Evolutionary conservation across 1,140 invertebrate genomes (phyloP), one percentile per base, ranked within the genome.

Genomic region (Drosophila sturtevanti): DNA sequence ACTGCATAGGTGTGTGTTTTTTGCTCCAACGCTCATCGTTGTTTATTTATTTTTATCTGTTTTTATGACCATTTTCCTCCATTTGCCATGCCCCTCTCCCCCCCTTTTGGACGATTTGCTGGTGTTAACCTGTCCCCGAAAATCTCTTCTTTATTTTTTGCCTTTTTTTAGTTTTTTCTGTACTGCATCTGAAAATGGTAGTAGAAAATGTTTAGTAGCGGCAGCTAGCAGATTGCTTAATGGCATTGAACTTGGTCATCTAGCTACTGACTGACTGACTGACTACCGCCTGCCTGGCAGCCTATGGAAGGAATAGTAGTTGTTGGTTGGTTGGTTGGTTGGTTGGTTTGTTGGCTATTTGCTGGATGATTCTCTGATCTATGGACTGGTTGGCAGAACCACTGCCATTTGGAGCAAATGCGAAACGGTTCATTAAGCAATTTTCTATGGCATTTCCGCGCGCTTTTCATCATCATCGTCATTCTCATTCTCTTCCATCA

Each of bases 361-460:
- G 41, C 16, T 48, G 16, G 27, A 56, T 56, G 54, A 56, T 56
- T 56, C 54, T 56, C 63, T 65, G 71, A 69, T 64, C 66, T 66
- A 41, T 72, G 51, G 59, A 77, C 66, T 74, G 71, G 66, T 77
- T 77, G 58, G 48, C 55, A 74, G 71, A 71, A 68, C 61, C 41
- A 64, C 34, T 72, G 72, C 66, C 82, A 87, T 87, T 82, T 82
- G 72, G 79, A 82, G 82, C 71, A 87, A 72, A 78, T 64, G 71
- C 70, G 68, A 64, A 87, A 87, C 79, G 84, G 79, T 79, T 79
- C 79, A 89, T 87, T 82, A 79, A 89, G 72, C 82, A 87, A 87
- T 87, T 89, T 87, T 87, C 82, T 73, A 60, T 79, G 67, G 79
- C 79, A 87, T 77, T 87, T 79, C 75, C 72, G 72, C 61, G 68